Base-by-base conservation (phyloP, 30 jellyfish, hydroid and myxozoan genomes). In the Chironex yamaguchii region DNA sequence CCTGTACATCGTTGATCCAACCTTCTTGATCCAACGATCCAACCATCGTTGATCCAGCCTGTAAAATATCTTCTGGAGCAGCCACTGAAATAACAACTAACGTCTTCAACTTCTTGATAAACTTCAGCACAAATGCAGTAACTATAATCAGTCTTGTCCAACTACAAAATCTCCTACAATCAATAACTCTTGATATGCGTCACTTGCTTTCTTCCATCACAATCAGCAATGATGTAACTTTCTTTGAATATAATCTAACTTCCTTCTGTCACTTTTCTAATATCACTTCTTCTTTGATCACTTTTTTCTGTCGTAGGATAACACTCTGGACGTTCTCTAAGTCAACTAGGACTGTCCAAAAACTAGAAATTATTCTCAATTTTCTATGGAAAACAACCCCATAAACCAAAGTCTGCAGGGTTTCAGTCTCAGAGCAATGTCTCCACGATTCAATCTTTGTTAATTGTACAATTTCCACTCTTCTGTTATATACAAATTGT, bases 1-100 rank as follows among this genome's bases (percentile, higher is more conserved):
- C 72, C 27, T 70, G 84, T 68, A 70, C 27, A n/a, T 70, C 84
- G 17, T 0, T 70, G 31, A 70, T 29, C 84, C 84, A 70, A 11
- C 34, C 13, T 1, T 34, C 42, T 35, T 70, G n/a, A n/a, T n/a
- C n/a, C n/a, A n/a, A n/a, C n/a, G n/a, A n/a, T n/a, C n/a, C n/a
- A n/a, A n/a, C n/a, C n/a, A n/a, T n/a, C n/a, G n/a, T n/a, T n/a
- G n/a, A n/a, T n/a, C n/a, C 84, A 70, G 84, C 84, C n/a, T 70
- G 34, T 70, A 11, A 0, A 29, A 70, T 29, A 70, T 70, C 84
- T 4, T 13, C 84, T 0, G 72, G 68, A 29, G 9, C 27, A 70
- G 42, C 26, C 14, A 2, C 30, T 0, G 21, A 6, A 11, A 36
- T 1, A 0, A 35, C 48, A 0, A 35, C 76, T 3, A 70, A 70